Base-by-base conservation (phyloP, 1,140 invertebrate species). In the Rhyacophila brunnea region DNA sequence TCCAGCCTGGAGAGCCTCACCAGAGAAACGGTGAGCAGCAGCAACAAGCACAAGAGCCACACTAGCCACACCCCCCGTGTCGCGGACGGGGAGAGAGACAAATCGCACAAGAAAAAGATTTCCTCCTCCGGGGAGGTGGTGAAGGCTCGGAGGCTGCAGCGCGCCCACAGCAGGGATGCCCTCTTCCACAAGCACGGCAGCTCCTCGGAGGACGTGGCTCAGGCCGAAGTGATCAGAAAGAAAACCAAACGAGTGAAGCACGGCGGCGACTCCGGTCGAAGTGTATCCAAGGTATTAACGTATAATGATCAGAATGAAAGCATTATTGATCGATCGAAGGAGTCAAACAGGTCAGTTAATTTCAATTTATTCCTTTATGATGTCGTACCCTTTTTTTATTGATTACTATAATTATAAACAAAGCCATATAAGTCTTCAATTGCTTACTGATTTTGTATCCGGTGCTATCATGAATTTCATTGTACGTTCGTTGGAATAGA, bases 131-230 rank as follows among this genome's bases (percentile, higher is more conserved):
- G 70, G 47, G 68, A 73, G 7, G 64, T 58, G 11, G 71, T 73
- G 3, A 74, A 72, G 66, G 75, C 76, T 10, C 67, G 78, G 55
- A 62, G 78, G 40, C 63, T 80, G 10, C 78, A 80, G 59, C 66
- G 77, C 46, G 78, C 78, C 6, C 78, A 68, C 55, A 79, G 75
- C 62, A 70, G 79, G 54, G 79, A 80, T 61, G 72, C 75, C 7
- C 54, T 71, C 6, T 60, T 75, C 5, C 70, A 75, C 48, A 71
- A 72, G 2, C 72, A 76, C 40, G 74, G 74, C 13, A 78, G 77
- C 68, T 80, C 78, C 10, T 80, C 79, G 1, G 79, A 80, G 66
- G 79, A 80, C 66, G 57, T 79, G 11, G 61, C 70, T 6, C 64
- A 71, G 28, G 57, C 68, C 5, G 74, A 75, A 60, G 60, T 63